phyloP scores from a whole-genome alignment of 2,888 invertebrate species.

The Pollenia amentaria region DNA sequence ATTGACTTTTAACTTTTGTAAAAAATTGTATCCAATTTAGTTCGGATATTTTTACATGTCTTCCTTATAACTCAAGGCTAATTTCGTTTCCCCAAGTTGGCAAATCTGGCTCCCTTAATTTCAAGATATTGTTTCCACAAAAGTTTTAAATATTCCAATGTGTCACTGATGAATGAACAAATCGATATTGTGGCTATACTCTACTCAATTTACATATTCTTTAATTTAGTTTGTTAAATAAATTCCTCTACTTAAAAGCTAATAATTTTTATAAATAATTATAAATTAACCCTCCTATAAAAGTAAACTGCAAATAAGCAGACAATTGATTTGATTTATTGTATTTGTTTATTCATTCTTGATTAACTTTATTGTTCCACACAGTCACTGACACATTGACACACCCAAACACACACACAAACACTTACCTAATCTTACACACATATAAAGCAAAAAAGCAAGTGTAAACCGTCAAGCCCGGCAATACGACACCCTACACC shows the following conservation, averaged over 20 bases:
- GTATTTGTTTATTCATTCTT: conserved; percentile 49
- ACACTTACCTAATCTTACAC: neutral
- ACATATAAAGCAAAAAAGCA: neutral
- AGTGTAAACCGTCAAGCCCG: too few species aligned
- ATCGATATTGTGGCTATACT: neutral
- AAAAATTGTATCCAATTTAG: too few species aligned
- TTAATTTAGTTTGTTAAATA: neutral
- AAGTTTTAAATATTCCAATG: too few species aligned
- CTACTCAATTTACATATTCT: neutral
- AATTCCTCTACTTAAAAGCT: too few species aligned
- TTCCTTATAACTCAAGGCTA: too few species aligned
- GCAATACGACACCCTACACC: too few species aligned
- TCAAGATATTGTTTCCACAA: too few species aligned
- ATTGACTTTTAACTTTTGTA: too few species aligned
- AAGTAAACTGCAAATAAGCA: neutral
- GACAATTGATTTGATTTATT: conserved; percentile 40
- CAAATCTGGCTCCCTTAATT: too few species aligned
- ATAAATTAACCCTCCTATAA: neutral
- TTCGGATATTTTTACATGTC: too few species aligned
- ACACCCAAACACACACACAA: neutral
- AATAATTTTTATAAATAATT: neutral
- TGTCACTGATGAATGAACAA: neutral
- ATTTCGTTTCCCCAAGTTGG: too few species aligned
- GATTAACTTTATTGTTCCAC: conserved; percentile 59
- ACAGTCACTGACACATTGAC: neutral